Percentiles rank a stretch among this genome's conserved stretches.
phyloP scores from a whole-genome alignment of 2,113 vertebrate genomes.

The Pungitius pungitius region DNA sequence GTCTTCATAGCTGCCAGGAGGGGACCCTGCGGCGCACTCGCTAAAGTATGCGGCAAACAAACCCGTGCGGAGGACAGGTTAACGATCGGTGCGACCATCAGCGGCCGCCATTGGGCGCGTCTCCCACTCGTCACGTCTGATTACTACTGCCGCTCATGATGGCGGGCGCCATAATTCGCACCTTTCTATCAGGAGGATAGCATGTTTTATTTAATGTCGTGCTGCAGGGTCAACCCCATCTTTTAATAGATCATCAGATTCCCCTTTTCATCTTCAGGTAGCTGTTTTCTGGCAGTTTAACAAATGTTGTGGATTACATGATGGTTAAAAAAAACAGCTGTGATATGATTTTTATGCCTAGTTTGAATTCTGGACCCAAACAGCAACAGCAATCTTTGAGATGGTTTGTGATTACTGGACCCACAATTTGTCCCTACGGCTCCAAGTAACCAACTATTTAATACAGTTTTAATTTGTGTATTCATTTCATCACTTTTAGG shows the following conservation, averaged over 20 bases:
- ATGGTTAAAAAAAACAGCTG: conserved; percentile 9
- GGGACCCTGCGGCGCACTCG: conserved; percentile 9
- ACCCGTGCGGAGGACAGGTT: conserved; percentile 37
- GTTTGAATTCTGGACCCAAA: background rate
- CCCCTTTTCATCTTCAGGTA: conserved; percentile 16
- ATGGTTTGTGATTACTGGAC: background rate
- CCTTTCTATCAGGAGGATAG: conserved; percentile 5
- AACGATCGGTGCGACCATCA: conserved; percentile 40
- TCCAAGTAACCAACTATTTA: background rate
- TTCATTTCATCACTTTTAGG: background rate
- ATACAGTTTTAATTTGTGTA: no score
- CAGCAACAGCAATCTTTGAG: background rate
- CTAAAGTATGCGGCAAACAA: conserved; percentile 17
- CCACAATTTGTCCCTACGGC: background rate
- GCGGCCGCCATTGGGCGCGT: conserved; percentile 21
- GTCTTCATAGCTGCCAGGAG: conserved; percentile 7
- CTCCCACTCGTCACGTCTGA: conserved; percentile 37
- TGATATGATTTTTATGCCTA: background rate
- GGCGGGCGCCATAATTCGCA: background rate
- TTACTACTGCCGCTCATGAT: conserved; percentile 33
- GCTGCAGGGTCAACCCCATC: conserved; percentile 19
- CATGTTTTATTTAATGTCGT: conserved; percentile 19
- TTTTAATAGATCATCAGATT: conserved; percentile 29
- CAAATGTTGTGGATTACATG: conserved; percentile 1
- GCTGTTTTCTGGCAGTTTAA: conserved; percentile 15